phyloP scores from a whole-genome alignment of 2,113 vertebrate species.

The Podarcis muralis region DNA sequence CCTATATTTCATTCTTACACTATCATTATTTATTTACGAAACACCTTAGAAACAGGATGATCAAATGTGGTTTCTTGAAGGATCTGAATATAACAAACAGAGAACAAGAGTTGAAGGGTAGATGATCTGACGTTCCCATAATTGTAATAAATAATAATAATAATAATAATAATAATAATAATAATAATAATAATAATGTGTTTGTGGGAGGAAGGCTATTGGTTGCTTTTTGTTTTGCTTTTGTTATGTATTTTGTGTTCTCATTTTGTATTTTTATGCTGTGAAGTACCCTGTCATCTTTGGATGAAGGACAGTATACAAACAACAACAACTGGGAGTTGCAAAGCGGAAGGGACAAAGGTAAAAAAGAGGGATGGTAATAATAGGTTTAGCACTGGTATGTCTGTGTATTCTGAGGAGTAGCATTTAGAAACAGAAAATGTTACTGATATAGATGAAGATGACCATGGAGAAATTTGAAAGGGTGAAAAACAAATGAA shows the following conservation, averaged over 20 bases:
- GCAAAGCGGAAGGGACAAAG: neutral
- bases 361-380: neutral
- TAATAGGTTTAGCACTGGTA: too few relatives aligned
- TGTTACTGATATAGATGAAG: neutral
- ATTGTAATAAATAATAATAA: too few relatives aligned
- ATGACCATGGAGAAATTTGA: neutral
- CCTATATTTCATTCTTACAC: constrained; percentile 22
- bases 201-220: too few relatives aligned
- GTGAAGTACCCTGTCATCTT: too few relatives aligned
- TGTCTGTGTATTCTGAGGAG: neutral
- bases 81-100: neutral
- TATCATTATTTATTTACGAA: constrained; percentile 17
- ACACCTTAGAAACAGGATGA: neutral
- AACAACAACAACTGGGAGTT: neutral
- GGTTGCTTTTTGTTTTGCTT: too few relatives aligned
- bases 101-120: too few relatives aligned
- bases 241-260: too few relatives aligned
- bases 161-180: too few relatives aligned
- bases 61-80: neutral
- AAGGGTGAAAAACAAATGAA: neutral
- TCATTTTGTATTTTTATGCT: too few relatives aligned
- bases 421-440: too few relatives aligned
- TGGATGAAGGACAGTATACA: too few relatives aligned
- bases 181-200: too few relatives aligned
- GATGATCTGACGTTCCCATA: neutral